Evolutionary conservation across 2,797 vertebrate genomes (phyloP).

Genomic region (Halcyon badia): DNA sequence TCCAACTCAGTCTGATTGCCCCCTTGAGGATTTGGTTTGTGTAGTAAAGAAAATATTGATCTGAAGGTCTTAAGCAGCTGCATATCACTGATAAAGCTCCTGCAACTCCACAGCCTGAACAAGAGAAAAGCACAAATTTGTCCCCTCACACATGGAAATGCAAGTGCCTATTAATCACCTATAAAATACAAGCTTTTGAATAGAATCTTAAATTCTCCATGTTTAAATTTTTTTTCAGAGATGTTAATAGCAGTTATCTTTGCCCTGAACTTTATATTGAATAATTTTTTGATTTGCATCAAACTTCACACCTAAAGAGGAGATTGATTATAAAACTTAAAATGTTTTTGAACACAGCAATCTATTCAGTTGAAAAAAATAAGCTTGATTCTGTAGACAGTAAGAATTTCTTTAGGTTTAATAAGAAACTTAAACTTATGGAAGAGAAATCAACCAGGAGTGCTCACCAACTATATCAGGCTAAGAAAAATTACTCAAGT

Average conservation of each 20-base stretch:
- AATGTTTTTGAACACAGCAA: neutral
- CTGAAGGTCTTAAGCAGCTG: neutral
- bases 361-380: neutral
- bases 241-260: neutral
- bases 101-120: neutral
- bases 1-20: neutral
- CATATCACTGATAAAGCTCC: neutral
- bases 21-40: neutral
- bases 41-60: neutral
- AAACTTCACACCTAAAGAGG: neutral
- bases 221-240: neutral
- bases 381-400: neutral
- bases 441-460: neutral
- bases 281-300: neutral
- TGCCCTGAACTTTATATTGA: neutral
- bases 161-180: neutral
- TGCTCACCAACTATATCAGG: rapidly evolving
- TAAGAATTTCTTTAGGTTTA: neutral
- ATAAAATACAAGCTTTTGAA: neutral
- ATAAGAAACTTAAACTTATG: neutral
- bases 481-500: neutral
- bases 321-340: neutral
- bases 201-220: neutral
- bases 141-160: neutral
- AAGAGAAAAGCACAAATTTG: neutral